These are phyloP conservation scores for Sebastiscus tertius DNA, from an alignment of 2,797 vertebrate species.

Conservation along the genomic window DNA sequence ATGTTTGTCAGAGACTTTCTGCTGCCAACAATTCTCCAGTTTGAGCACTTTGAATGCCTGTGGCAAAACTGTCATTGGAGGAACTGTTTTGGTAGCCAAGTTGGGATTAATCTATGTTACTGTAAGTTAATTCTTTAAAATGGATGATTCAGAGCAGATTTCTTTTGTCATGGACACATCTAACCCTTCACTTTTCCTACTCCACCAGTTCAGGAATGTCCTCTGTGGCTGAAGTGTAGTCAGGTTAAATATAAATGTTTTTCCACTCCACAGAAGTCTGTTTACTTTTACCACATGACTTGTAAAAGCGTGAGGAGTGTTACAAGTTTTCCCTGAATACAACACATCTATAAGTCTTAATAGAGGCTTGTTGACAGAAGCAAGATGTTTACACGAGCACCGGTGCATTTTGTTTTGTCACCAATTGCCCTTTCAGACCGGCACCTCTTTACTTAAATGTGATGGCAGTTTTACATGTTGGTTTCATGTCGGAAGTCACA, in stretches of 20 bases:
- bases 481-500: neutral
- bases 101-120: neutral
- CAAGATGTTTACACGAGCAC: neutral
- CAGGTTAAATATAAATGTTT: neutral
- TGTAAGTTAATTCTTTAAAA: slow-evolving; percentile 7
- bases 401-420: neutral
- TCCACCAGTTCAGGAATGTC: neutral
- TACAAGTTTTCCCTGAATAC: neutral
- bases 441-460: neutral
- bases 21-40: neutral
- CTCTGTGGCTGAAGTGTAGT: neutral
- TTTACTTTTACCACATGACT: slow-evolving; percentile 6
- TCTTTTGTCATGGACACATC: neutral
- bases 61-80: slow-evolving; percentile 5
- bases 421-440: neutral
- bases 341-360: neutral
- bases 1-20: neutral
- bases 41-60: neutral
- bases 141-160: slow-evolving; percentile 18
- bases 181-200: no score
- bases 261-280: neutral
- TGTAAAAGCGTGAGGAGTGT: neutral
- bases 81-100: neutral
- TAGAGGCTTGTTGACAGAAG: neutral
- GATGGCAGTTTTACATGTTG: neutral